These are phyloP conservation scores for Urocynchramus pylzowi DNA, from an alignment of 2,113 vertebrate genomes.

Conservation along the genomic window DNA sequence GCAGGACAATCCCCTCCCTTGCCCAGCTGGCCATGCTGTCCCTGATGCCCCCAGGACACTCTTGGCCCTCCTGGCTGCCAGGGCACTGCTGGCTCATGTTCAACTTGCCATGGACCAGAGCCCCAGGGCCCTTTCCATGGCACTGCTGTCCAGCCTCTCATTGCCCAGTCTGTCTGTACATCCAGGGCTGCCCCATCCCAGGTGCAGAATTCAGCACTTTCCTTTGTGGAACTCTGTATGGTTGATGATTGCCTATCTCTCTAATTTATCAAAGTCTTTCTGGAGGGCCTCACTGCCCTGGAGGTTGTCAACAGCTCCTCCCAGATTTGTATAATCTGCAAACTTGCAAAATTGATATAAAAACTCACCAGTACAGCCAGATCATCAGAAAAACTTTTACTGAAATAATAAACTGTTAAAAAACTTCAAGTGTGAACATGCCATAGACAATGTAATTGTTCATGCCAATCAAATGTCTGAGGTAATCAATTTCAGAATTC, in stretches of 20 bases:
- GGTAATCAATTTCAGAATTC: not conserved
- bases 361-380: not conserved
- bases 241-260: not conserved
- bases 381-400: not conserved
- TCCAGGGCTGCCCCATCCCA: not conserved
- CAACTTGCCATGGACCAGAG: not conserved
- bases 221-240: not conserved
- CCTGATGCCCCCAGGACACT: not conserved
- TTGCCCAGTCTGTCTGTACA: not conserved
- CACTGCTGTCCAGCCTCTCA: not conserved
- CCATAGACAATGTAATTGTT: not conserved
- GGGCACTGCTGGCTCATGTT: not conserved
- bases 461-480: not conserved
- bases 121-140: not conserved
- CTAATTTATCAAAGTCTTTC: rapidly evolving
- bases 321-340: not conserved
- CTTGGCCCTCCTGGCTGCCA: not conserved
- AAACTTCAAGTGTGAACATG: not conserved
- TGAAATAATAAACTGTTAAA: not conserved
- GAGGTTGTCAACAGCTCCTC: not conserved
- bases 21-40: rapidly evolving
- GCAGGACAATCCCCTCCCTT: not conserved
- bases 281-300: not conserved
- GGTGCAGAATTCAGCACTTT: rapidly evolving
- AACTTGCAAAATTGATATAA: not conserved